Conservation (phyloP, 2,888 invertebrate species). For the Microctonus aethiopoides region DNA sequence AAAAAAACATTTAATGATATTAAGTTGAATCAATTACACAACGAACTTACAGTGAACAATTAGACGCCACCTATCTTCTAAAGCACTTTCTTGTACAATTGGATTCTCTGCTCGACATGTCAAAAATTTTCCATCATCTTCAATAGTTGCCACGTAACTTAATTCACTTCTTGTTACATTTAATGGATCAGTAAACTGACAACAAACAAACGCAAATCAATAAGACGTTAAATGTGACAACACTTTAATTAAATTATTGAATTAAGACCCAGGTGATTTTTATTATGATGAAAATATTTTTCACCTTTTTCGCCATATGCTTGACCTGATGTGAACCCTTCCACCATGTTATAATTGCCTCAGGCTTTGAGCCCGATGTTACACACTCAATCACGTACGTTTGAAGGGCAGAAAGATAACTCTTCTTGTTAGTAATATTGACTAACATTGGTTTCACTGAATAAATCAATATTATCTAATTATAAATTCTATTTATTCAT, state of each 20-base stretch:
- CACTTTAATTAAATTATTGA: no score
- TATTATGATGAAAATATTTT: slow-evolving; percentile 51
- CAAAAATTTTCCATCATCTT: slow-evolving; percentile 89
- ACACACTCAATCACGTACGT: slow-evolving; percentile 88
- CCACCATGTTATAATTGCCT: slow-evolving; percentile 91
- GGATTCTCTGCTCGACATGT: slow-evolving; percentile 90
- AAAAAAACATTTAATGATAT: not conserved
- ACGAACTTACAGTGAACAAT: slow-evolving; percentile 90
- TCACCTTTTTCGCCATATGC: slow-evolving; percentile 86
- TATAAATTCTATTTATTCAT: not conserved
- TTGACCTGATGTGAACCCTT: slow-evolving; percentile 85
- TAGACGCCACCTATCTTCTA: slow-evolving; percentile 87
- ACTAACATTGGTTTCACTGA: slow-evolving; percentile 88
- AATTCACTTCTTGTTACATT: slow-evolving; percentile 83
- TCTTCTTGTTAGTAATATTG: slow-evolving; percentile 83
- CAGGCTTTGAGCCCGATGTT: slow-evolving; percentile 86
- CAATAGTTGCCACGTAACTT: slow-evolving; percentile 83
- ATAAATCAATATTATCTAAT: slow-evolving; percentile 51
- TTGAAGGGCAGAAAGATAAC: slow-evolving; percentile 85
- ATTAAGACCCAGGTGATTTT: no score
- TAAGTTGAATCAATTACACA: no score
- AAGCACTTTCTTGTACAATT: slow-evolving; percentile 81
- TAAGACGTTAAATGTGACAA: no score
- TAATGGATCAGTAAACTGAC: slow-evolving; percentile 74
- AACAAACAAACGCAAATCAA: not conserved